A percentile compares a stretch with the other conserved stretches of the same genome.
Conservation (phyloP, 2,797 vertebrate species). For the Enoplosus armatus region DNA sequence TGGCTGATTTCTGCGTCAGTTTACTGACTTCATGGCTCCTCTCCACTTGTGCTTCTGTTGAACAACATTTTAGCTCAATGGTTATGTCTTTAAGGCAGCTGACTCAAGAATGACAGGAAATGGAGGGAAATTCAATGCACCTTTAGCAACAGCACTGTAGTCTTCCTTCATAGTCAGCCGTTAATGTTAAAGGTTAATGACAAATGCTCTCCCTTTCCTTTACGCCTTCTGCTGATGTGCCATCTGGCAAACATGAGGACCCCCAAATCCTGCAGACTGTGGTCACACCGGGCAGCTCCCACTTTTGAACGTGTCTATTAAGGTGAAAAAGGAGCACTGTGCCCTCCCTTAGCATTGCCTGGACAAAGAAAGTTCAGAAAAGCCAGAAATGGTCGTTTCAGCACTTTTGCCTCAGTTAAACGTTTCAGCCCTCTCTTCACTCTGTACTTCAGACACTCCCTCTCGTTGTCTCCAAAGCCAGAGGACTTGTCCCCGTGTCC, state of each 20-base stretch:
- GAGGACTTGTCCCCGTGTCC: constrained; percentile 39
- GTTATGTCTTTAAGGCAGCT: background rate
- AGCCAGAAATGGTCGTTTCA: constrained; percentile 21
- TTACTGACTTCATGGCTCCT: background rate
- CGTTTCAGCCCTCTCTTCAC: constrained; percentile 30
- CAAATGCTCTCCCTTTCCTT: constrained; percentile 12
- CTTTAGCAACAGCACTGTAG: background rate
- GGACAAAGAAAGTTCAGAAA: constrained; percentile 21
- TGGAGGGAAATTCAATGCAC: background rate
- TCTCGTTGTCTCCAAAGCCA: constrained; percentile 53
- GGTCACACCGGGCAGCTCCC: constrained; percentile 3
- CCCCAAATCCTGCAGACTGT: constrained; percentile 15
- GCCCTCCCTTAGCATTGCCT: constrained; percentile 1
- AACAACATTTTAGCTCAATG: background rate
- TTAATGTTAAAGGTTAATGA: too few relatives aligned
- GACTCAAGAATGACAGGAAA: background rate
- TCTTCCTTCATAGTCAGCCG: too few relatives aligned
- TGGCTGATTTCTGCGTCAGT: background rate
- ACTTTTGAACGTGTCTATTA: constrained; percentile 12
- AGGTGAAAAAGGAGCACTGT: background rate
- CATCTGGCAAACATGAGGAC: constrained; percentile 31
- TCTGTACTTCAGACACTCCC: constrained; percentile 41
- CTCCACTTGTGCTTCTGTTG: background rate
- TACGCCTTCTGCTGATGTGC: constrained; percentile 24
- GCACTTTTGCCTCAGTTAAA: constrained; percentile 43